phyloP scores from a whole-genome alignment of 2,888 invertebrate genomes.

The Gymnocheta viridis region DNA sequence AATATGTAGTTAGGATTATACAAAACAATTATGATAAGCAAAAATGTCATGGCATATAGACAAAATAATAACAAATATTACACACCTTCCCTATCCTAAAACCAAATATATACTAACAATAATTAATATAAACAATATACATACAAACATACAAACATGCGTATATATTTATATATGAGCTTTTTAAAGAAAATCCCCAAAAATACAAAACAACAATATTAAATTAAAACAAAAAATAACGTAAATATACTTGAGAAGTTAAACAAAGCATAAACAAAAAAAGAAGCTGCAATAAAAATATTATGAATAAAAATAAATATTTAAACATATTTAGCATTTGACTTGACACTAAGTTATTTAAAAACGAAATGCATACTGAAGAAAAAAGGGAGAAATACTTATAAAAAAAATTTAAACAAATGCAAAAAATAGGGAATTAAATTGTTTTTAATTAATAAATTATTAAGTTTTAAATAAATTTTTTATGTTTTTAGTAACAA shows the following conservation, averaged over 20 bases:
- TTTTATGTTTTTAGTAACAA: slow-evolving; percentile 67
- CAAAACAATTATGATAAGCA: slow-evolving; percentile 48
- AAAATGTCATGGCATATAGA: slow-evolving; percentile 28
- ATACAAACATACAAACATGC: slow-evolving; percentile 65
- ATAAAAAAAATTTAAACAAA: slow-evolving; percentile 38
- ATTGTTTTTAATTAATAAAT: slow-evolving; percentile 69
- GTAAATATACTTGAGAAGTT: slow-evolving; percentile 60
- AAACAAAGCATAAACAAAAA: slow-evolving; percentile 38
- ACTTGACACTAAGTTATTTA: slow-evolving; percentile 60
- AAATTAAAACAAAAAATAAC: slow-evolving; percentile 32
- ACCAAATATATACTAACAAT: slow-evolving; percentile 40
- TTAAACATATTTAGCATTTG: slow-evolving; percentile 54
- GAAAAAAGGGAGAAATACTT: slow-evolving; percentile 6
- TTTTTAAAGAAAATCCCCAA: slow-evolving; percentile 61
- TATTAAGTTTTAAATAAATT: slow-evolving; percentile 69
- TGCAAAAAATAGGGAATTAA: slow-evolving; percentile 66
- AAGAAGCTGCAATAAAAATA: slow-evolving; percentile 57
- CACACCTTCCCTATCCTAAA: slow-evolving; percentile 23
- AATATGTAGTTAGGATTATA: slow-evolving; percentile 69
- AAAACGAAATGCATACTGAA: slow-evolving; percentile 20
- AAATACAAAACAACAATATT: slow-evolving; percentile 40
- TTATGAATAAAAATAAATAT: slow-evolving; percentile 39
- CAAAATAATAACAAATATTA: slow-evolving; percentile 19
- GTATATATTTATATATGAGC: slow-evolving; percentile 71
- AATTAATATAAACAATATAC: slow-evolving; percentile 58